A percentile compares a stretch with the other conserved stretches of the same genome.
Evolutionary conservation across 2,113 vertebrate genomes (phyloP).

Genomic region (Pelmatolapia mariae): DNA sequence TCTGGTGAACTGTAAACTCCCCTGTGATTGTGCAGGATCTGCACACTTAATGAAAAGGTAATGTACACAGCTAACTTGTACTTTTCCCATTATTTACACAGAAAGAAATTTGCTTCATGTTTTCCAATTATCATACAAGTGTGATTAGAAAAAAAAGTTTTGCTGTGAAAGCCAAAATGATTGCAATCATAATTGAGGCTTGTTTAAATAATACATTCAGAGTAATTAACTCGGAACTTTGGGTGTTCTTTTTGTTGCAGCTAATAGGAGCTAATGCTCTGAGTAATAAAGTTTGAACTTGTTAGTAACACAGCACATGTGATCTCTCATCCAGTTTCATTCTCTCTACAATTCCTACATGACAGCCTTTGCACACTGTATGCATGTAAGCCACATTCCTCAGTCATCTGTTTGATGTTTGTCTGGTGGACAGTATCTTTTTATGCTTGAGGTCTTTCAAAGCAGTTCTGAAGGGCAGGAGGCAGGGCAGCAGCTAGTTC

Average conservation of each 20-base stretch:
- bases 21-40: neutral
- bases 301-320: neutral
- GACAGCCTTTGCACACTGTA: neutral
- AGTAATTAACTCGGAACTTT: neutral
- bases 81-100: neutral
- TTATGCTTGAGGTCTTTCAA: neutral
- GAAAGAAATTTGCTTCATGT: neutral
- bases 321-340: neutral
- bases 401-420: constrained; percentile 16
- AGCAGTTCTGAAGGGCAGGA: neutral
- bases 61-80: rapidly evolving
- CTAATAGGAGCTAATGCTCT: neutral
- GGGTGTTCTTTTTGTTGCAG: neutral
- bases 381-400: neutral
- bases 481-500: neutral
- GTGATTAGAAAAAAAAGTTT: neutral
- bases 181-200: neutral
- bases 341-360: neutral
- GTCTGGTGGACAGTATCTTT: neutral
- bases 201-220: neutral
- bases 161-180: neutral
- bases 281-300: neutral
- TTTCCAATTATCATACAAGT: neutral
- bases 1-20: neutral
- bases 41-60: neutral